Evolutionary conservation across 2,888 invertebrate species (phyloP), one percentile per base, ranked within the genome.

Genomic region (Euplexia lucipara): DNA sequence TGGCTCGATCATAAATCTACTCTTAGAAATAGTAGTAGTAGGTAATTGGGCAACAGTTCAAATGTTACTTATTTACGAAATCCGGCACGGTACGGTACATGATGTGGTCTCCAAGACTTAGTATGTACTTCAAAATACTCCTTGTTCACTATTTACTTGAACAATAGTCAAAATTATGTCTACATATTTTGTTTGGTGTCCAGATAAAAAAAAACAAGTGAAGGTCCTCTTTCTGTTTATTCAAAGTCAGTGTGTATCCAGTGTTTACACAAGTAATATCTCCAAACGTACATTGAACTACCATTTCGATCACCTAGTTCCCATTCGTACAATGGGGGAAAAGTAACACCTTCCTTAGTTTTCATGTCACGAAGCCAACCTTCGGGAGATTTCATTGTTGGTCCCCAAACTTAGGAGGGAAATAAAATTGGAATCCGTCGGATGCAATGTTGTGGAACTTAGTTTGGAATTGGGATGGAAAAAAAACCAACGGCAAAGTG

Each of bases 331-430:
- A 39, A 52, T 20, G 34, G 8, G 16, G 20, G 14, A 37, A 20
- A 34, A 42, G 37, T 42, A 48, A 32, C 4, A 4, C 1, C 16
- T 7, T n/a, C 14, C 6, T 75, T 72, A 71, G 63, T 59, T 77
- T 81, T 64, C 81, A 7, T 9, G 7, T 78, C 81, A 81, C 80
- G 81, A 75, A 81, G 53, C n/a, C 39, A 44, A 54, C 47, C 44
- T 63, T 53, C 35, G 44, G 42, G 22, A 79, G 67, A 73, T 76
- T 69, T 74, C 66, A 72, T 81, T 75, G 75, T 77, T 66, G 51
- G 64, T 37, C 41, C 45, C 54, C 44, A 65, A 75, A 71, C 32
- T 59, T 58, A 30, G 51, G 12, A 32, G 39, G 62, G 60, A 22
- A n/a, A 39, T 32, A 22, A 49, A 51, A 52, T 64, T 58, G 49